A percentile compares a stretch with the other conserved stretches of the same genome.
Evolutionary conservation across 2,113 vertebrate genomes (phyloP).

Genomic region (Turnix velox): DNA sequence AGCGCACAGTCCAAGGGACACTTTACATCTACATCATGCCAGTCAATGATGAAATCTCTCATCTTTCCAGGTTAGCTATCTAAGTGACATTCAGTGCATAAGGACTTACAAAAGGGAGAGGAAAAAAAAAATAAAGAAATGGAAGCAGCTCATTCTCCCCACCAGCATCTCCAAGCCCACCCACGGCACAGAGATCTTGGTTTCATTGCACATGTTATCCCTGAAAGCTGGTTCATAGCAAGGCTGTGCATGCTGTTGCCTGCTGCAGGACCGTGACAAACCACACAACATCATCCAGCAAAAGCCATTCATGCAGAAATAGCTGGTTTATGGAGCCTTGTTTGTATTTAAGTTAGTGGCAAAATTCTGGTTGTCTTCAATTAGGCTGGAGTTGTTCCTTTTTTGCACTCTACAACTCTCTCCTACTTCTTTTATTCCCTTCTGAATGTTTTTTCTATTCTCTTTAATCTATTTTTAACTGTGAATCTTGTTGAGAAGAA

Average conservation of each 20-base stretch:
- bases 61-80: constrained; percentile 75
- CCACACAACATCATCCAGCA: background rate
- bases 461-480: constrained; percentile 48
- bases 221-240: background rate
- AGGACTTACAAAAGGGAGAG: background rate
- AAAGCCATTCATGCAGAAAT: background rate
- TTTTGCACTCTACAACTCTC: background rate
- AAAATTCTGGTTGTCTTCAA: constrained; percentile 2
- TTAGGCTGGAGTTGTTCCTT: background rate
- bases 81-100: constrained; percentile 65
- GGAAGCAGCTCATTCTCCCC: background rate
- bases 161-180: background rate
- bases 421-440: background rate
- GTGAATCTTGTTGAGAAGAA: background rate
- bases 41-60: constrained; percentile 84
- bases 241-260: background rate
- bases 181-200: background rate
- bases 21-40: constrained; percentile 81
- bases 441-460: background rate
- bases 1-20: constrained; percentile 79
- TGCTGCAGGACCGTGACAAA: background rate
- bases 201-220: background rate
- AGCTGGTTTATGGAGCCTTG: background rate
- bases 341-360: constrained; percentile 1
- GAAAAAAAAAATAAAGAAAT: background rate